A percentile compares a stretch with the other conserved stretches of the same genome.
Evolutionary conservation across 1,140 invertebrate species (phyloP).

Genomic region (Oryzaephilus surinamensis): DNA sequence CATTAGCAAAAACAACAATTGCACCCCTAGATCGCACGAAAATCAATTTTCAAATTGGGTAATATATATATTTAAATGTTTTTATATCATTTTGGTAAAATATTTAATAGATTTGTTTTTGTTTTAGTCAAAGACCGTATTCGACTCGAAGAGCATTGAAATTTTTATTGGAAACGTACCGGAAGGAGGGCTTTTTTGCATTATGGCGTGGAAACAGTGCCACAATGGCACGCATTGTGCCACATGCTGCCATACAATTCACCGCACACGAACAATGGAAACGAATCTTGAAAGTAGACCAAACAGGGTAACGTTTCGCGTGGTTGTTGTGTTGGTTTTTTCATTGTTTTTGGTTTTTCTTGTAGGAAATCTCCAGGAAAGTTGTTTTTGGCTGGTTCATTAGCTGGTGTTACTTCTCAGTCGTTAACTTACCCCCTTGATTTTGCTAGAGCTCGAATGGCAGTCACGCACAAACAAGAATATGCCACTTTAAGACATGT

Average conservation of each 20-base stretch:
- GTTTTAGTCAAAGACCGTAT: slow-evolving; percentile 57
- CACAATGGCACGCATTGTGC: slow-evolving; percentile 92
- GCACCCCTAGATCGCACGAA: slow-evolving; percentile 95
- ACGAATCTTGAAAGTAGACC: slow-evolving; percentile 59
- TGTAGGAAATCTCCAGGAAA: slow-evolving; percentile 26
- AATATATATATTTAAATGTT: slow-evolving; percentile 15
- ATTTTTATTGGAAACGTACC: slow-evolving; percentile 64
- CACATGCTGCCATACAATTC: slow-evolving; percentile 96
- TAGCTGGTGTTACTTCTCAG: slow-evolving; percentile 91
- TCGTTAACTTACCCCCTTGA: slow-evolving; percentile 92
- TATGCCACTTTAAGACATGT: slow-evolving; percentile 47
- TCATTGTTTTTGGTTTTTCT: slow-evolving; percentile 1
- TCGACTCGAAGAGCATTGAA: slow-evolving; percentile 63
- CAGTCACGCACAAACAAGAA: slow-evolving; percentile 74
- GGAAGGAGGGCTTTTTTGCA: slow-evolving; percentile 64
- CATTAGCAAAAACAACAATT: slow-evolving; percentile 89
- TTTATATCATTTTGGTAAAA: neutral
- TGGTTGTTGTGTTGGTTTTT: neutral
- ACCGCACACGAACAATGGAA: slow-evolving; percentile 96
- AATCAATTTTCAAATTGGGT: slow-evolving; percentile 92
- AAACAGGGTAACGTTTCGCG: neutral
- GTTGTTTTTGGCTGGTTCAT: slow-evolving; percentile 79
- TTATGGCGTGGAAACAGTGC: slow-evolving; percentile 97
- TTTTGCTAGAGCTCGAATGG: slow-evolving; percentile 93
- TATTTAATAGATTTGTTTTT: slow-evolving; percentile 4